Conservation (phyloP, 1,140 invertebrate genomes). For the Zaprionus kolodkinae region DNA sequence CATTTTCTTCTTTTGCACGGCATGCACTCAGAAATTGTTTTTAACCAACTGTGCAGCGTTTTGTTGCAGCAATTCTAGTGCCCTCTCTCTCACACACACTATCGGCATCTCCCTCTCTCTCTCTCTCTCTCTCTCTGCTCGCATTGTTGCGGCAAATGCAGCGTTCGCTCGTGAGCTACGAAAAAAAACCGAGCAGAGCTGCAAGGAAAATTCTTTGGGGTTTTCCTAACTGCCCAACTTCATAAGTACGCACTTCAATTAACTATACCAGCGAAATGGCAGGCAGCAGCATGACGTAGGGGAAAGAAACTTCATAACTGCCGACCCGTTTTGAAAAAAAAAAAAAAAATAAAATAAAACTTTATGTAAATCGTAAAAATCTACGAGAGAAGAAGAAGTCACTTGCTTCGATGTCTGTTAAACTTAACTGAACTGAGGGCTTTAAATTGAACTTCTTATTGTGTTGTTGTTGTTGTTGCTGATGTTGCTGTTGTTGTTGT, state of each 20-base stretch:
- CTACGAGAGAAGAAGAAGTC: slow-evolving; percentile 55
- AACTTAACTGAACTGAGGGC: slow-evolving; percentile 19
- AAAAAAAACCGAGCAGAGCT: not conserved
- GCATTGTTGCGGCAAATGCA: slow-evolving; percentile 26
- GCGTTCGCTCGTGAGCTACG: slow-evolving; percentile 30
- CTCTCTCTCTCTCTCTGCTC: not conserved
- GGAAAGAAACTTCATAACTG: slow-evolving; percentile 48
- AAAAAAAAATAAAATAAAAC: slow-evolving; percentile 31
- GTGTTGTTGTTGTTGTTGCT: slow-evolving; percentile 3
- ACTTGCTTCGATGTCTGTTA: slow-evolving; percentile 16
- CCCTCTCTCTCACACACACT: not conserved
- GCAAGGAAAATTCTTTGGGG: slow-evolving; percentile 21
- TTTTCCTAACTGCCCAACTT: slow-evolving; percentile 33
- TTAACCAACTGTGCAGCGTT: slow-evolving; percentile 27
- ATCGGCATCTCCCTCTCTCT: not conserved
- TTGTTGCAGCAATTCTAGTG: slow-evolving; percentile 21
- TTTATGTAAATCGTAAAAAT: slow-evolving; percentile 74
- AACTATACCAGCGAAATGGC: slow-evolving; percentile 20
- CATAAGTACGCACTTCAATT: slow-evolving; percentile 50
- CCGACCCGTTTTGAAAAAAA: slow-evolving; percentile 10
- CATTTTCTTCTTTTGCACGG: not conserved
- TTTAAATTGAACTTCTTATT: slow-evolving; percentile 34
- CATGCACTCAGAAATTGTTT: slow-evolving; percentile 13
- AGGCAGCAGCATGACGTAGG: not conserved
- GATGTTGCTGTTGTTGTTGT: not conserved